phyloP scores from a whole-genome alignment of 2,888 invertebrate genomes.

The Cephus rjabovi region DNA sequence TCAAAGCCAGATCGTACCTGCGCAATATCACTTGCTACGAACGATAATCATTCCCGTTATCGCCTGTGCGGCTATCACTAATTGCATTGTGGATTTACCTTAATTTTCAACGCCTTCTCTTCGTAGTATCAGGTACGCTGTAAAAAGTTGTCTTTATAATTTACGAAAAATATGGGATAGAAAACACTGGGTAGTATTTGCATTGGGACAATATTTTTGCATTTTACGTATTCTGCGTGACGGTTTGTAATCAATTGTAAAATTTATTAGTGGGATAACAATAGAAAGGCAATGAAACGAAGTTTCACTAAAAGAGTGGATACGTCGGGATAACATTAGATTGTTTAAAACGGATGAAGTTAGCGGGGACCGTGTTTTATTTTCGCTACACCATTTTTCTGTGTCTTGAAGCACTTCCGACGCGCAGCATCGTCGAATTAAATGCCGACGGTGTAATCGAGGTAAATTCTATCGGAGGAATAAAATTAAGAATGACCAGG shows the following conservation, averaged over 20 bases:
- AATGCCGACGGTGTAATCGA: not conserved
- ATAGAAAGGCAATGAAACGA: not conserved
- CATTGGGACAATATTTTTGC: not conserved
- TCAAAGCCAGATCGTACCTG: not conserved
- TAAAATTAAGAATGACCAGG: conserved; percentile 40
- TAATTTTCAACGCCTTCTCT: not conserved
- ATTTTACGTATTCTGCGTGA: not conserved
- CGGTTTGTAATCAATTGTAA: not conserved
- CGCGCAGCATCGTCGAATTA: not conserved
- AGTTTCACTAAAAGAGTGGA: not conserved
- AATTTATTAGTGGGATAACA: not conserved
- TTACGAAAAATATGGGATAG: too few relatives aligned
- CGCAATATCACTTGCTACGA: not conserved
- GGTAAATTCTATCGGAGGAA: conserved; percentile 36
- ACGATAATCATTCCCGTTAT: not conserved
- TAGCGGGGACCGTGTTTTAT: not conserved
- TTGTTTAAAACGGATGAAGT: not conserved
- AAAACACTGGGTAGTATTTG: not conserved
- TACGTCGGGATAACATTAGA: not conserved
- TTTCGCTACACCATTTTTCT: not conserved
- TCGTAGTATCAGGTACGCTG: too few relatives aligned
- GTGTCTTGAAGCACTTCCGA: not conserved
- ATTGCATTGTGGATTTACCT: not conserved
- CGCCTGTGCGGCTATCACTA: not conserved
- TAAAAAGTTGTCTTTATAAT: too few relatives aligned